Base-by-base conservation (phyloP, 2,888 invertebrate genomes). In the Tenthredo scrophulariae region DNA sequence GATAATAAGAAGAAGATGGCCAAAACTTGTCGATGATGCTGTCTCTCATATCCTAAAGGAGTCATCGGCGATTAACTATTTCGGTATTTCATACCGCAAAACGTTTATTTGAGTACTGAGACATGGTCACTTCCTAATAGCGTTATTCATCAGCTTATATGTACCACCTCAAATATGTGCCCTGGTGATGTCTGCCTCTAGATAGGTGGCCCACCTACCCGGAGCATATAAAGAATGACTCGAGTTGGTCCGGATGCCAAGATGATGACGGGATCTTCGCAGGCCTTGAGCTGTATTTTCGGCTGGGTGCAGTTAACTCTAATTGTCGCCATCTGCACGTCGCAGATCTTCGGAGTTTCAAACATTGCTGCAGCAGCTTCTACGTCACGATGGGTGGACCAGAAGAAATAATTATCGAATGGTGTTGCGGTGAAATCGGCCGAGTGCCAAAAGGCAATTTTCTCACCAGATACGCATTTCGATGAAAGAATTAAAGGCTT, bases 221-320 rank as follows among this genome's bases (percentile, higher is more conserved):
- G 18, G 18, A 54, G 33, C 29, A 77, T 18, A 75, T 33, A 18
- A 50, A 29, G 77, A 77, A 77, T 77, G 77, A 50, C 50, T 54
- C 50, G 77, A 15, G 29, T 33, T 10, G 33, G 26, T 26, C 54
- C 1, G 33, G 33, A 54, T 33, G 77, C 77, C 77, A 77, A 77
- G 33, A 77, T 77, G 54, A 77, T 54, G 77, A 77, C 54, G 77
- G 22, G 70, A 72, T 40, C 70, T 22, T 2, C 33, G 29, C 1
- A 33, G 50, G 18, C 77, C 77, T 77, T 77, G 50, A 77, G 54
- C 50, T 54, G 77, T 77, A 77, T 77, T 77, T 46, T 77, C 18
- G 77, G 13, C 26, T 15, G 70, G 13, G 15, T 77, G 29, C 74
- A 50, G 26, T 77, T 54, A 13, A 50, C 50, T 54, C 22, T 43